Conservation (phyloP, 2,797 vertebrate genomes). For the Loris lydekkerianus region DNA sequence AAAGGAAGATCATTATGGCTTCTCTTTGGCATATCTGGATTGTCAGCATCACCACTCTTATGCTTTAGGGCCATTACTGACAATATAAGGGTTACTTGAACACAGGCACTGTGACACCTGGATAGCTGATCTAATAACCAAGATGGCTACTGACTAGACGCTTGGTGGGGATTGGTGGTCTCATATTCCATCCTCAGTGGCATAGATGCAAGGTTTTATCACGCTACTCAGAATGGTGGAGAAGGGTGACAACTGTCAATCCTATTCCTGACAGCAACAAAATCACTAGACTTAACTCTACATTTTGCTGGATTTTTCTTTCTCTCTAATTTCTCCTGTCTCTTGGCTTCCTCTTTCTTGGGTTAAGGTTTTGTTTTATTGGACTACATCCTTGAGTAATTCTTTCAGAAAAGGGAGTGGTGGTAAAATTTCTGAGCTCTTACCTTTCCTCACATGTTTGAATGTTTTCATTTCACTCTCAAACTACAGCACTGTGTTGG, state of each 20-base stretch:
- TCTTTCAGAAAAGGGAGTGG: background rate
- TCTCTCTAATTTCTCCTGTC: fast-evolving
- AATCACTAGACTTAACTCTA: fast-evolving
- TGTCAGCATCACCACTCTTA: background rate
- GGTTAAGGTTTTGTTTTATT: background rate
- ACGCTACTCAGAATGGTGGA: fast-evolving
- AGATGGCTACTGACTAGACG: background rate
- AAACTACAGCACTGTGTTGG: no score
- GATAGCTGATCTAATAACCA: background rate
- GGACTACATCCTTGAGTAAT: background rate
- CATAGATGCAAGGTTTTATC: background rate
- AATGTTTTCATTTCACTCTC: background rate
- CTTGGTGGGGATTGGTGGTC: background rate
- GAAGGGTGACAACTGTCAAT: background rate
- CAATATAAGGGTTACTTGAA: background rate
- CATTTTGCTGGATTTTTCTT: fast-evolving
- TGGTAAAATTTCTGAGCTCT: fast-evolving
- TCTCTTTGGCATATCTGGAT: background rate
- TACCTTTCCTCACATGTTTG: background rate
- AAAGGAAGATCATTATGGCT: background rate
- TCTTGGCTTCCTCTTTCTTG: background rate
- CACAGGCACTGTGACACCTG: no score
- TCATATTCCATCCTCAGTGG: background rate
- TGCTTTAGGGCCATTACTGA: background rate
- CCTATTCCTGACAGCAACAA: fast-evolving